A percentile compares a stretch with the other conserved stretches of the same genome.
These are phyloP conservation scores for Thripadectes ignobilis DNA, from an alignment of 2,797 vertebrate genomes.

Conservation along the genomic window DNA sequence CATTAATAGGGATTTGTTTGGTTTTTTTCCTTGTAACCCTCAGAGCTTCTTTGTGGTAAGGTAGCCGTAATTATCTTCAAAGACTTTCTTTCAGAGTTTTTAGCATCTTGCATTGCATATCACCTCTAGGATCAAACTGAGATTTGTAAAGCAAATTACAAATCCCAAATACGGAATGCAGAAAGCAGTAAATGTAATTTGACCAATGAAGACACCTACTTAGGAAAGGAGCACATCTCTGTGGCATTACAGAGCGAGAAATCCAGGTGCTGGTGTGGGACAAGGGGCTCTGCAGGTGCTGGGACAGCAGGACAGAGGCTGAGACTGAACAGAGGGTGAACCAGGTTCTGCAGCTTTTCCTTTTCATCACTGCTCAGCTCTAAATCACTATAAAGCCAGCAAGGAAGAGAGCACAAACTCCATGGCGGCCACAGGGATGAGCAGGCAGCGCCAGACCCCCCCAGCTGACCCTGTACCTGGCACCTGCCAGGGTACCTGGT, in stretches of 20 bases:
- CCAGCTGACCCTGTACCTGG: background rate
- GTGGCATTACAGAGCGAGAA: background rate
- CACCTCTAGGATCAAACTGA: background rate
- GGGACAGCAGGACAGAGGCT: background rate
- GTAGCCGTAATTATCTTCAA: slow-evolving; percentile 68
- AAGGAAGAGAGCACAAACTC: background rate
- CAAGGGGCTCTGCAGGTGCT: background rate
- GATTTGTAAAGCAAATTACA: slow-evolving; percentile 47
- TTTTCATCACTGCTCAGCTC: background rate
- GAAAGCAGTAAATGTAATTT: background rate
- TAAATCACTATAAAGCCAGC: background rate
- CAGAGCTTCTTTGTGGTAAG: slow-evolving; percentile 48
- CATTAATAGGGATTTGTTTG: slow-evolving; percentile 12
- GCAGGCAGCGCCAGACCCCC: background rate
- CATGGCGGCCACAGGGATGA: background rate
- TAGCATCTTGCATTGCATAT: slow-evolving; percentile 5
- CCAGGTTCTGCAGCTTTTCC: background rate
- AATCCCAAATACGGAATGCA: background rate
- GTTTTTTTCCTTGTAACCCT: slow-evolving; percentile 34
- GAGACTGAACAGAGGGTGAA: background rate
- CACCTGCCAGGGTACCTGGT: background rate
- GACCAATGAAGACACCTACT: background rate
- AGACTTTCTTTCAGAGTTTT: slow-evolving; percentile 65
- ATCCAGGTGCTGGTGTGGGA: background rate
- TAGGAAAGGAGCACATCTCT: background rate